Percentiles rank a stretch among this genome's conserved stretches.
Conservation (phyloP, 2,888 invertebrate genomes). For the Cantharis nigra region DNA sequence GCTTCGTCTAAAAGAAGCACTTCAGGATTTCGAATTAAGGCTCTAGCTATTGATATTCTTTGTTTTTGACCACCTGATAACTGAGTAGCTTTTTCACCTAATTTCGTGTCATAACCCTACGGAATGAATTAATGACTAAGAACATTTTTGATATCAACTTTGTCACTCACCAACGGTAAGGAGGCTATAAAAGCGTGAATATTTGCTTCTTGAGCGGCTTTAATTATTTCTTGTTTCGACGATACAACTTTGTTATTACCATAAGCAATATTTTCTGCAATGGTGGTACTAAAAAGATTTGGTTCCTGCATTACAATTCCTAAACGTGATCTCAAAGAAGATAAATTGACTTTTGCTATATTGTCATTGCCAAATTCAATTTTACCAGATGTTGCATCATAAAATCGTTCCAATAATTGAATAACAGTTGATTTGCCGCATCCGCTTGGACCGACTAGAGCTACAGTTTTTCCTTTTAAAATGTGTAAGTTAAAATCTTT, state of each 20-base stretch:
- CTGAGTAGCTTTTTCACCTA: conserved; percentile 79
- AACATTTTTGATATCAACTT: background rate
- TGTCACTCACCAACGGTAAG: conserved; percentile 69
- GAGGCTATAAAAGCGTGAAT: conserved; percentile 82
- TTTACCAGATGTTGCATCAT: conserved; percentile 72
- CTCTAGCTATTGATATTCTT: conserved; percentile 84
- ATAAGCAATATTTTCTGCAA: conserved; percentile 90
- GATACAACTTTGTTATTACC: conserved; percentile 76
- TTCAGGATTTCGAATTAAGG: conserved; percentile 76
- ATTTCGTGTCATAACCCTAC: conserved; percentile 80
- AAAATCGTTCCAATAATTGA: conserved; percentile 81
- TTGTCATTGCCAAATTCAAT: conserved; percentile 54
- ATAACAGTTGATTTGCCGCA: conserved; percentile 90
- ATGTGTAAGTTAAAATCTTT: conserved; percentile 65
- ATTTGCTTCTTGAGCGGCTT: conserved; percentile 81
- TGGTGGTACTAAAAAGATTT: conserved; percentile 84
- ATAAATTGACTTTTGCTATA: conserved; percentile 41
- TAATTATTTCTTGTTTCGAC: conserved; percentile 72
- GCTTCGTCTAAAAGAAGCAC: conserved; percentile 82
- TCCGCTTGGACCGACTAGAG: conserved; percentile 81
- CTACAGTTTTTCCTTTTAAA: conserved; percentile 70
- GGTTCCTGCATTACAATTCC: conserved; percentile 94
- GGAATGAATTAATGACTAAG: background rate
- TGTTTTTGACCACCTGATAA: conserved; percentile 86
- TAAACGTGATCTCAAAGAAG: conserved; percentile 69